Percentiles rank a stretch among this genome's conserved stretches.
Evolutionary conservation across 2,888 invertebrate genomes (phyloP).

Genomic region (Tenthredo distinguenda): DNA sequence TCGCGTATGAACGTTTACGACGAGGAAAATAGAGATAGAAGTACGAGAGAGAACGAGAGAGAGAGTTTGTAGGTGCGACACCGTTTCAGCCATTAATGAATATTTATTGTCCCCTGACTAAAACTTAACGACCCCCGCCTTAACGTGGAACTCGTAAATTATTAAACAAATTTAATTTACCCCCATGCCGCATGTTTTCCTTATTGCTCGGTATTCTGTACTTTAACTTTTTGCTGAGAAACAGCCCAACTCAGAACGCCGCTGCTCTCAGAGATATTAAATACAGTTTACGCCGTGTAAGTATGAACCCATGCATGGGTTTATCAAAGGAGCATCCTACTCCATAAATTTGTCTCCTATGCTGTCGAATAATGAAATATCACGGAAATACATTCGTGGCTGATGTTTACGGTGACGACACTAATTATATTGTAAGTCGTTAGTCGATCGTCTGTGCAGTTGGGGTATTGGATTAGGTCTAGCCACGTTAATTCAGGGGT

Average conservation of each 20-base stretch:
- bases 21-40: neutral
- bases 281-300: neutral
- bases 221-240: constrained; percentile 31
- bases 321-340: neutral
- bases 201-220: constrained; percentile 52
- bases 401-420: neutral
- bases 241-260: neutral
- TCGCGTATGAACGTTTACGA: neutral
- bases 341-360: neutral
- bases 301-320: neutral
- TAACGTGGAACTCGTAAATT: constrained; percentile 66
- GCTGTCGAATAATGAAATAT: neutral
- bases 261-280: constrained; percentile 4
- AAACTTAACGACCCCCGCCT: constrained; percentile 69
- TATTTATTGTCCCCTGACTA: constrained; percentile 74
- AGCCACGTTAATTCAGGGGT: neutral
- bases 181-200: constrained; percentile 58
- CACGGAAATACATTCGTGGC: neutral
- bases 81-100: constrained; percentile 71
- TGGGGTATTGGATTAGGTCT: neutral
- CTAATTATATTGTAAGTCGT: neutral
- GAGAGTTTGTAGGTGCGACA: constrained; percentile 55
- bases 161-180: constrained; percentile 71
- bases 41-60: neutral
- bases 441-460: neutral